A percentile compares a stretch with the other conserved stretches of the same genome.
Conservation (phyloP, 2,113 vertebrate species). For the human region GRCh38 chr3:73299001-73299500, state of each 20-base stretch:
- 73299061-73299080: background rate
- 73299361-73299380: background rate
- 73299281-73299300: background rate
- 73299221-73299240: background rate
- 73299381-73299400: background rate
- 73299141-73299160: background rate
- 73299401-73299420: background rate
- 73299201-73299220: background rate
- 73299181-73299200: background rate
- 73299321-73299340: background rate
- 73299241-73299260: fast-evolving
- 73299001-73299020: background rate
- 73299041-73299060: background rate
- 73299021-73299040: background rate
- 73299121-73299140: background rate
- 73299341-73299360: background rate
- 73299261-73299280: background rate
- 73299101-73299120: background rate
- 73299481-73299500: background rate
- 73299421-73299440: background rate
- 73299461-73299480: background rate
- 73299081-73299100: background rate
- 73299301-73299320: background rate
- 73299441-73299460: background rate
- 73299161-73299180: background rate